Conservation (phyloP, 2,113 vertebrate genomes). For the Oxyruncus cristatus region DNA sequence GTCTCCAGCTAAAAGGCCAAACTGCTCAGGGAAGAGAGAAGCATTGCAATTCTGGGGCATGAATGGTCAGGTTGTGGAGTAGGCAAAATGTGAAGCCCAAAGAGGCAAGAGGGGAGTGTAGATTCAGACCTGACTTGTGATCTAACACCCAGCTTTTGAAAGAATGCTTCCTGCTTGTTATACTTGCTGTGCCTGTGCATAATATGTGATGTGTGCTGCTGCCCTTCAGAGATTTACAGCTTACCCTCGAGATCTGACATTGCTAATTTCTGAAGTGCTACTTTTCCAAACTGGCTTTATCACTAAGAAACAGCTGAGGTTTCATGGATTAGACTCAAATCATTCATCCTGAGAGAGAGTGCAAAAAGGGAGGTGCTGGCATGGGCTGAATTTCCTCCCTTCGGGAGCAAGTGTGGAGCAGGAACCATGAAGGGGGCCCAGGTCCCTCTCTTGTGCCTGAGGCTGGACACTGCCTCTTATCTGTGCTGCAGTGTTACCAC, state of each 20-base stretch:
- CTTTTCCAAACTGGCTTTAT: not conserved
- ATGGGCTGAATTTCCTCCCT: not conserved
- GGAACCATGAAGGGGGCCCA: not conserved
- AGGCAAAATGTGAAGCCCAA: not conserved
- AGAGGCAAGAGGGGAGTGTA: not conserved
- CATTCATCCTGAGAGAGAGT: not conserved
- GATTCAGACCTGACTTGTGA: accelerated
- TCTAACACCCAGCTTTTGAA: not conserved
- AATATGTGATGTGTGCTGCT: accelerated
- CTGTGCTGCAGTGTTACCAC: not conserved
- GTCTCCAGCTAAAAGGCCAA: not conserved
- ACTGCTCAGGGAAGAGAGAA: not conserved
- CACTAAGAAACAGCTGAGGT: not conserved
- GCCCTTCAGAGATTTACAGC: not conserved
- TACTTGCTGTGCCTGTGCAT: not conserved
- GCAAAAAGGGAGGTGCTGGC: not conserved
- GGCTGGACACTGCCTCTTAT: not conserved
- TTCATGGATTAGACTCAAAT: not conserved
- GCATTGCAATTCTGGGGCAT: accelerated
- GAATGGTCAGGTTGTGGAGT: not conserved
- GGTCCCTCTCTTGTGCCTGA: not conserved
- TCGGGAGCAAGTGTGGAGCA: not conserved
- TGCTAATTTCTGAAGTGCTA: not conserved
- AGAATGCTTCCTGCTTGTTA: not conserved
- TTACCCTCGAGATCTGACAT: not conserved